These are phyloP conservation scores for Ostrea edulis DNA, from an alignment of 1,140 invertebrate genomes.

Conservation along the genomic window DNA sequence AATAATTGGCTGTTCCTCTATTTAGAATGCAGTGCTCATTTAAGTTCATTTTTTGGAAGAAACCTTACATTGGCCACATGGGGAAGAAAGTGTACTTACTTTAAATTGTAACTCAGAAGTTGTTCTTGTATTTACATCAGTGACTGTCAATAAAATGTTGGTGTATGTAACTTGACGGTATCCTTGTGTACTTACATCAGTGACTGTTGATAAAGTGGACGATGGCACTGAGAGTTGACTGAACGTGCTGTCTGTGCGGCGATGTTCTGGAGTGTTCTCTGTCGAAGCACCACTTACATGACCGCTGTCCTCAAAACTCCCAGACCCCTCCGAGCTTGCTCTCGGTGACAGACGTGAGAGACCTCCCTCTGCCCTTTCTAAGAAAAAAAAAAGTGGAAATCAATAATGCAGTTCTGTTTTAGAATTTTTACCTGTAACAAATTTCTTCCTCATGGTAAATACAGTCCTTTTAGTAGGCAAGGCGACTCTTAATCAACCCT, in stretches of 20 bases:
- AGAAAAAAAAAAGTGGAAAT: conserved; percentile 15
- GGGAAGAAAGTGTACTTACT: too few species aligned
- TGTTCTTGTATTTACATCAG: not conserved
- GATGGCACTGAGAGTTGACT: conserved; percentile 65
- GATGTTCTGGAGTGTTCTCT: conserved; percentile 67
- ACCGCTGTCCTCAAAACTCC: conserved; percentile 66
- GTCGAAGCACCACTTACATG: conserved; percentile 64
- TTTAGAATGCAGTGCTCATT: too few species aligned
- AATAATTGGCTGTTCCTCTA: too few species aligned
- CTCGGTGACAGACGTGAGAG: conserved; percentile 46
- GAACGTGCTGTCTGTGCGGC: conserved; percentile 60
- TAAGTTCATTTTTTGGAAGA: too few species aligned
- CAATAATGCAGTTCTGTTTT: not conserved
- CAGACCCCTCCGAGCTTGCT: conserved; percentile 54
- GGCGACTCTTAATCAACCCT: too few species aligned
- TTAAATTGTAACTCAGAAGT: too few species aligned
- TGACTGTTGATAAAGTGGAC: conserved; percentile 60
- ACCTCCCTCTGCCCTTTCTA: conserved; percentile 33
- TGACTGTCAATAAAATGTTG: not conserved
- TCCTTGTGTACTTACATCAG: conserved; percentile 59
- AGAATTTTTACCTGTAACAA: too few species aligned
- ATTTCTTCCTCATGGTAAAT: too few species aligned
- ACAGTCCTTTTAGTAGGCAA: too few species aligned
- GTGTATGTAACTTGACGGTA: not conserved
- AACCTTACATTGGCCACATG: too few species aligned